phyloP scores from a whole-genome alignment of 2,888 invertebrate species.

The Lottia scabra region DNA sequence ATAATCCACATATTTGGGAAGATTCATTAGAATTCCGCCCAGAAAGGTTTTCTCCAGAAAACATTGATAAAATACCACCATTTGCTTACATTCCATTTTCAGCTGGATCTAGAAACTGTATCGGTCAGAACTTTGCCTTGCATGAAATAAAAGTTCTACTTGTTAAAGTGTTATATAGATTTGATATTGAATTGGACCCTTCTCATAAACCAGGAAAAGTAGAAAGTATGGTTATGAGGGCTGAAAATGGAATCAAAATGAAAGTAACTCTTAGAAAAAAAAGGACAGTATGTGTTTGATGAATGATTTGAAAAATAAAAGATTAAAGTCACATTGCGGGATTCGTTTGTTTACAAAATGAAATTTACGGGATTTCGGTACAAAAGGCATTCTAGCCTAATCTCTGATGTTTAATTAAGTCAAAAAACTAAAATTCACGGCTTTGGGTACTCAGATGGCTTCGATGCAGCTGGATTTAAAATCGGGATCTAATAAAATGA shows the following conservation, averaged over 20 bases:
- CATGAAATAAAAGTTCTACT: conserved; percentile 53
- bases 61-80: conserved; percentile 42
- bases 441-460: too few relatives aligned
- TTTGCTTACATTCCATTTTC: conserved; percentile 55
- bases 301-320: too few relatives aligned
- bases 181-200: conserved; percentile 34
- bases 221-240: conserved; percentile 42
- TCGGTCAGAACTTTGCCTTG: conserved; percentile 60
- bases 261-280: conserved; percentile 27
- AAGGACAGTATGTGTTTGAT: not conserved
- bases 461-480: too few relatives aligned
- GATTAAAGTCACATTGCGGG: too few relatives aligned
- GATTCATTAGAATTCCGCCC: conserved; percentile 45
- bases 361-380: too few relatives aligned
- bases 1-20: conserved; percentile 45
- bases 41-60: conserved; percentile 50
- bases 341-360: too few relatives aligned
- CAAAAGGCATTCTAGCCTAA: too few relatives aligned
- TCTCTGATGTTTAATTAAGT: too few relatives aligned
- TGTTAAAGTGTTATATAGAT: conserved; percentile 45
- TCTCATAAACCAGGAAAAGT: conserved; percentile 33
- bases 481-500: too few relatives aligned
- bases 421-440: too few relatives aligned
- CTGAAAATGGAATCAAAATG: conserved; percentile 41
- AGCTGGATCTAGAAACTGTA: conserved; percentile 59